Evolutionary conservation across 2,113 vertebrate genomes (phyloP).

Genomic region (Malurus cyaneus): DNA sequence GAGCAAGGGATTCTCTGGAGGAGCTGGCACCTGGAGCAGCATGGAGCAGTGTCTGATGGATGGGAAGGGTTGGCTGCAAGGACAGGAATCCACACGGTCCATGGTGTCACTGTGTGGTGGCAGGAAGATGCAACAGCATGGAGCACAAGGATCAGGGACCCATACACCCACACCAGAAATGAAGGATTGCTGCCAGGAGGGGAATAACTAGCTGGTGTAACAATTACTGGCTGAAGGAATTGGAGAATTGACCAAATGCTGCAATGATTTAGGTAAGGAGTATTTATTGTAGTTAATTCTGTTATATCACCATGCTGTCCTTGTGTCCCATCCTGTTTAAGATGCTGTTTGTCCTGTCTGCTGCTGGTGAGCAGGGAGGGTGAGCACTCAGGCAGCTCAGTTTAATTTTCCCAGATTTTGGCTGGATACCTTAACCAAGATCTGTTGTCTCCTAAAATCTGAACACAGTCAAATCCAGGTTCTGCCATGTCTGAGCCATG

Average conservation of each 20-base stretch:
- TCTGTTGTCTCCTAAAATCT: neutral
- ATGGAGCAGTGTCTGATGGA: neutral
- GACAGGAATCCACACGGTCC: accelerated
- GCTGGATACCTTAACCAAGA: neutral
- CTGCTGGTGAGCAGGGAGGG: neutral
- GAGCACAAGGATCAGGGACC: neutral
- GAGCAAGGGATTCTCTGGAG: neutral
- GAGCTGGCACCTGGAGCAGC: neutral
- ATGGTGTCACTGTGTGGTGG: accelerated
- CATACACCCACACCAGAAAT: neutral
- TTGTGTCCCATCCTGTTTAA: neutral
- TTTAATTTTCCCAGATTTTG: neutral
- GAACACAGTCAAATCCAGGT: neutral
- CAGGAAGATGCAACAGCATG: neutral
- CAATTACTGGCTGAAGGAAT: neutral
- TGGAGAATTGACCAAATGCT: neutral
- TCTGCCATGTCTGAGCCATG: neutral
- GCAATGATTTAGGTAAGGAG: neutral
- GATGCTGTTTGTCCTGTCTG: neutral
- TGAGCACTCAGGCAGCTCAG: neutral
- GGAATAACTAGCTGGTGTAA: neutral
- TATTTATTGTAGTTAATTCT: neutral
- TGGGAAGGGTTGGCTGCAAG: neutral
- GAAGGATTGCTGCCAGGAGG: neutral
- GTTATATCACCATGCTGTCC: neutral